Evolutionary conservation across 1,140 invertebrate genomes (phyloP), one percentile per base, ranked within the genome.

Genomic region (Bradysia coprophila): DNA sequence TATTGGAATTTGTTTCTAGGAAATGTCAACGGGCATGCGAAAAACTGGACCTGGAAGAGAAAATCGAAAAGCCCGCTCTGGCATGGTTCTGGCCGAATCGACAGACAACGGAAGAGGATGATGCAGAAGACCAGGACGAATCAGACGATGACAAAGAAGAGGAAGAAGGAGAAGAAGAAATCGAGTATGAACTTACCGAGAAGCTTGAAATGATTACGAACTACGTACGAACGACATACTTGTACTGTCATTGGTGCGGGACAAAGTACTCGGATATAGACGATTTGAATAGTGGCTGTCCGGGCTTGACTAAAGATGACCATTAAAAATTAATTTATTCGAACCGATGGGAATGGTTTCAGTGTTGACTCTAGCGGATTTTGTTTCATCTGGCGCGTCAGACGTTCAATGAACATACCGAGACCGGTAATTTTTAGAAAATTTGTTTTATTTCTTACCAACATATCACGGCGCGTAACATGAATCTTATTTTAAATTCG

Each of bases 181-280:
- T 47, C 49, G 33, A 48, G 51, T 34, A 28, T 28, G 24, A 28
- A 28, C 6, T 28, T 28, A 46, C 46, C 32, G 75, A 78, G 48
- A 71, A 76, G 56, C 53, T 82, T 23, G 64, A 73, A 48, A 64
- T 72, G 22, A 49, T 87, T 18, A 78, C 74, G 1, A 55, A 64
- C 24, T 81, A 86, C 57, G 59, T 87, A 19, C 67, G 81, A 42
- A 64, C 59, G 4, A 70, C 65, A n/a, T 72, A 86, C 55, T 63
- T 66, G 31, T 86, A 84, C 56, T 87, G 83, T 52, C 69, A 83
- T 34, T 86, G 81, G 77, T 87, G 83, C 66, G 78, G 75, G 32
- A 68, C 69, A 10, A 66, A 64, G 32, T 82, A 70, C 54, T 63
- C 76, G 37, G 67, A 73, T 59, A 50, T 58, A 13, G 62, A 73